Base-by-base conservation (phyloP, 1,140 invertebrate species). In the Drosophila tani region DNA sequence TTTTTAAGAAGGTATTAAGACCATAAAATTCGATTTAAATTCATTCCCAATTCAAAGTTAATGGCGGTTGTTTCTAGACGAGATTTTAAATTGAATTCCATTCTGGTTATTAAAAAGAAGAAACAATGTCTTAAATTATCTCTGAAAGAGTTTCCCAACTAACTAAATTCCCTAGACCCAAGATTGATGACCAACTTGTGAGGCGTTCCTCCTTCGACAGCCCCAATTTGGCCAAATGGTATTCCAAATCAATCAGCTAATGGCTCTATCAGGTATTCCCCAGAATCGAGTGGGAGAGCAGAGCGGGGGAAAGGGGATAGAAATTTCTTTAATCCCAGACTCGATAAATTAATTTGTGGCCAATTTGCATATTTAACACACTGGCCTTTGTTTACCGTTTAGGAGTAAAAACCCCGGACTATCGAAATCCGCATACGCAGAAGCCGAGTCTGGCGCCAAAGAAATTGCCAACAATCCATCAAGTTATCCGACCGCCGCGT, bases 391-490 rank as follows among this genome's bases (percentile, higher is more conserved):
- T 79, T 63, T 62, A 67, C 47, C 38, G 50, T 66, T 75, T 38
- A 41, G 32, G 55, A 66, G 62, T 60, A 47, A 68, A 82, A 82
- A 82, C 56, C 75, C 58, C 47, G 29, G 60, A 81, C 43, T 43
- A 51, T 43, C 58, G 12, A 86, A 86, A 86, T 86, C 82, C 82
- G 82, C 64, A 75, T 70, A 63, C 63, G 35, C 47, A 82, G 80
- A 76, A 65, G 79, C 66, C 38, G 29, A 66, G 75, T 81, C 85
- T 87, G 84, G 84, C 84, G 84, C 84, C 84, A 90, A 85, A 85
- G 84, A 87, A 90, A 87, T 87, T 85, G 86, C 57, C 81, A 87
- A 81, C 76, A 75, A 87, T 87, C 84, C 67, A 90, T 87, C 84
- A 87, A 84, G 64, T 53, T 55, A 58, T 66, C 76, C 56, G 69